phyloP scores from a whole-genome alignment of 2,797 vertebrate genomes.

The Percopsis omiscomaycus region DNA sequence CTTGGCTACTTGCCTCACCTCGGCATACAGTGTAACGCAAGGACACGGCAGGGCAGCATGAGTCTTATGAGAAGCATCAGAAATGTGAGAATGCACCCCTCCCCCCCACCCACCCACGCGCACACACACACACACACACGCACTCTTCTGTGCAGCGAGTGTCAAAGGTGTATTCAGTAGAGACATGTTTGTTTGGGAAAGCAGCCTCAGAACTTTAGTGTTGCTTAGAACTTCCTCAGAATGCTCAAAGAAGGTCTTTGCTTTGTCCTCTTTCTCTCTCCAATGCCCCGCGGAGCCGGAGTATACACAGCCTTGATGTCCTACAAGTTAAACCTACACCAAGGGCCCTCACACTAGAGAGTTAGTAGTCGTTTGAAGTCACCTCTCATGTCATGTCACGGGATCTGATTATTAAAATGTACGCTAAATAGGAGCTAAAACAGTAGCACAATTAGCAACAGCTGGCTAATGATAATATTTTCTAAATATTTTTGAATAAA shows the following conservation, averaged over 20 bases:
- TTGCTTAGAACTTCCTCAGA: conserved; percentile 51
- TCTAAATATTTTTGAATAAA: too few relatives aligned
- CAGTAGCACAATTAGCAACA: not conserved
- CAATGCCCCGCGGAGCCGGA: conserved; percentile 35
- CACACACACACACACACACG: conserved; percentile 11
- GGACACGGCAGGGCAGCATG: conserved; percentile 25
- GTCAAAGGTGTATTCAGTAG: conserved; percentile 36
- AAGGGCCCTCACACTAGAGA: conserved; percentile 38
- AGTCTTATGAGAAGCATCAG: not conserved
- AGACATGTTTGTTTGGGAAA: conserved; percentile 54
- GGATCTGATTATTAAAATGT: not conserved
- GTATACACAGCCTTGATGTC: conserved; percentile 42
- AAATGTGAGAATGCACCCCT: not conserved
- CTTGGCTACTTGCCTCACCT: conserved; percentile 30
- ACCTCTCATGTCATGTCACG: conserved; percentile 11
- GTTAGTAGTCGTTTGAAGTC: conserved; percentile 31
- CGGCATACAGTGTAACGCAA: conserved; percentile 35
- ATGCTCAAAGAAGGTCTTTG: conserved; percentile 57
- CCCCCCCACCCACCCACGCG: too few relatives aligned
- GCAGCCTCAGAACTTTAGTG: conserved; percentile 52
- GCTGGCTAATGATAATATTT: too few relatives aligned
- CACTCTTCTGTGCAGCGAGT: conserved; percentile 29
- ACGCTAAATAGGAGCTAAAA: not conserved
- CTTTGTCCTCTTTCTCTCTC: conserved; percentile 39
- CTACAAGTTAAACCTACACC: conserved; percentile 40